phyloP scores from a whole-genome alignment of 2,888 invertebrate species.

The Leptopterna dolabrata region DNA sequence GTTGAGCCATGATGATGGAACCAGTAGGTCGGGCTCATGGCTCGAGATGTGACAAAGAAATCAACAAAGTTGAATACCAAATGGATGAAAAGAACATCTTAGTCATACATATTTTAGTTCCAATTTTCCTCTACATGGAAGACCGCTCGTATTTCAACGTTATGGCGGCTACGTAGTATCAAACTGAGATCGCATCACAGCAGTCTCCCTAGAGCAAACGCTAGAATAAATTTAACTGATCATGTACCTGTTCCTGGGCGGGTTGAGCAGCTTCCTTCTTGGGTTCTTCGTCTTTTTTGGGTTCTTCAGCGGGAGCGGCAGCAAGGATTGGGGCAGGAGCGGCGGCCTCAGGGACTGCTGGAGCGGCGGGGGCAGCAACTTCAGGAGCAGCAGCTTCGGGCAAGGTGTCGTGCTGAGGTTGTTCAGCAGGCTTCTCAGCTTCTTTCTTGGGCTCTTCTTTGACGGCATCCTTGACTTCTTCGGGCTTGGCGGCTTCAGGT shows the following conservation, averaged over 20 bases:
- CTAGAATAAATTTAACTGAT: no score
- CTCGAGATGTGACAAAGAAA: no score
- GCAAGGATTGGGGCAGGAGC: not conserved
- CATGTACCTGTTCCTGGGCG: not conserved
- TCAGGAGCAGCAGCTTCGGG: slow-evolving; percentile 26
- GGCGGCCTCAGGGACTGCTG: slow-evolving; percentile 10
- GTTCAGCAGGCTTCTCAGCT: not conserved
- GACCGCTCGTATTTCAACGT: no score
- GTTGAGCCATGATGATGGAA: no score
- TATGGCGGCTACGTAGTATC: no score
- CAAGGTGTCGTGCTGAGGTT: not conserved
- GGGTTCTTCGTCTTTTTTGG: slow-evolving; percentile 26
- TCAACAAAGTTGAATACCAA: no score
- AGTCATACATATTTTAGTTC: no score
- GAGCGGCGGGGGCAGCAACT: not conserved
- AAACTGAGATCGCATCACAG: no score
- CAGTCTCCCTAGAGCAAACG: no score
- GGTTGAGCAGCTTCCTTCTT: not conserved
- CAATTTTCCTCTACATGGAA: no score
- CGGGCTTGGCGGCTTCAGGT: slow-evolving; percentile 31
- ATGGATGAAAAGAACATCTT: no score
- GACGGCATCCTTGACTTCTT: not conserved
- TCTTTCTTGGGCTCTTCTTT: not conserved
- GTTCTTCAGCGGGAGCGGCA: slow-evolving; percentile 21
- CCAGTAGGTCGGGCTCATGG: no score